Conservation (phyloP, 2,113 vertebrate species). For the Atrichornis clamosus region DNA sequence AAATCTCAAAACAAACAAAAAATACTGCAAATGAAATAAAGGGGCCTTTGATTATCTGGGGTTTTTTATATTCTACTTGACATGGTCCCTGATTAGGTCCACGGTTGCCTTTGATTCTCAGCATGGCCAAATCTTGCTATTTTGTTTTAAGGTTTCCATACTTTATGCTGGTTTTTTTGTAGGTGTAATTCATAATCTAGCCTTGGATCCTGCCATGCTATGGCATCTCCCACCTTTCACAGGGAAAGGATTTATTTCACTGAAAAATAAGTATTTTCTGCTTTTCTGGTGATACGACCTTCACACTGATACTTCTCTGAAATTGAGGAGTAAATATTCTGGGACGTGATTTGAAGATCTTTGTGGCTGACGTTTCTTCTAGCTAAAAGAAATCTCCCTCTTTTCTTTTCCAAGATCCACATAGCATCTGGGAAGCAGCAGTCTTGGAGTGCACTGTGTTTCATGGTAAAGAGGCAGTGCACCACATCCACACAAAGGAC, state of each 20-base stretch:
- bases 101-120: not conserved
- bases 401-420: not conserved
- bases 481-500: not conserved
- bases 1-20: rapidly evolving
- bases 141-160: not conserved
- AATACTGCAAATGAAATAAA: not conserved
- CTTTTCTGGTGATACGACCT: not conserved
- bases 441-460: not conserved
- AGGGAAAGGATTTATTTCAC: not conserved
- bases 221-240: not conserved
- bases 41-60: not conserved
- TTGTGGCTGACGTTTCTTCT: not conserved
- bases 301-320: not conserved
- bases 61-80: not conserved
- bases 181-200: not conserved
- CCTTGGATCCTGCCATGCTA: not conserved
- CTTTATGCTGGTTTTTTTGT: not conserved
- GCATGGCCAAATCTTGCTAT: not conserved
- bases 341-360: not conserved
- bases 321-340: not conserved
- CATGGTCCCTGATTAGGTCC: not conserved
- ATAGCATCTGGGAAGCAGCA: not conserved
- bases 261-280: not conserved
- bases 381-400: not conserved
- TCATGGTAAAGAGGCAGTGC: not conserved